Evolutionary conservation across 2,797 vertebrate species (phyloP), one percentile per base, ranked within the genome.

Genomic region (Florisuga fusca): DNA sequence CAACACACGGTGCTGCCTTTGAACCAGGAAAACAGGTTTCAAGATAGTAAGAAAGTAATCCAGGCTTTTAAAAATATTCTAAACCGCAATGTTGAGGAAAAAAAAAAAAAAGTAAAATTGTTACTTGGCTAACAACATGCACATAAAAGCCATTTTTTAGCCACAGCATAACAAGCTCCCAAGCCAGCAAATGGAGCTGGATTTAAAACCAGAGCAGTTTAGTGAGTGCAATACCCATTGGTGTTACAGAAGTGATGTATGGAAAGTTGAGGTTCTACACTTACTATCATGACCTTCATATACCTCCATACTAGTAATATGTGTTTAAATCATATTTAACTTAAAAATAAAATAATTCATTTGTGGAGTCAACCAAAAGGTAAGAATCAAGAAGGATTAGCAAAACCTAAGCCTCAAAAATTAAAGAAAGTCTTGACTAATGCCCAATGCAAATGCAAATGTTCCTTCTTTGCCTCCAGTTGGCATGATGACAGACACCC

Each of bases 1-100:
- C 74, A 74, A 80, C 46, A 75, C 29, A 68, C 43, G 62, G 27
- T 94, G 67, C 64, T 95, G 54, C 73, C 34, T 96, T 93, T 85
- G 63, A 97, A 77, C 38, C n/a, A 89, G 81, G 27, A 81, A 87
- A 87, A 76, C 54, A 33, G 4, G 2, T 80, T 55, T 68, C 34
- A 77, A 79, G 67, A 87, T 26, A 21, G 17, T 63, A 84, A 82
- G 86, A 73, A 89, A 92, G 33, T 73, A 38, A 45, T 31, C 31
- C n/a, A n/a, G 67, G 63, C 45, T 81, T 69, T 31, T 4, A 3
- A 80, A 96, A 86, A 43, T 17, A 43, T 20, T 27, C 46, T 61
- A 33, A 89, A 61, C 45, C 62, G 34, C 12, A 72, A 51, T 41
- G 92, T 16, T 54, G 62, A 89, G 53, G 10, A 36, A 36, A 38